Percentiles rank a stretch among this genome's conserved stretches.
Evolutionary conservation across 2,113 vertebrate species (phyloP).

Genomic region (human (Homo sapiens)): DNA sequence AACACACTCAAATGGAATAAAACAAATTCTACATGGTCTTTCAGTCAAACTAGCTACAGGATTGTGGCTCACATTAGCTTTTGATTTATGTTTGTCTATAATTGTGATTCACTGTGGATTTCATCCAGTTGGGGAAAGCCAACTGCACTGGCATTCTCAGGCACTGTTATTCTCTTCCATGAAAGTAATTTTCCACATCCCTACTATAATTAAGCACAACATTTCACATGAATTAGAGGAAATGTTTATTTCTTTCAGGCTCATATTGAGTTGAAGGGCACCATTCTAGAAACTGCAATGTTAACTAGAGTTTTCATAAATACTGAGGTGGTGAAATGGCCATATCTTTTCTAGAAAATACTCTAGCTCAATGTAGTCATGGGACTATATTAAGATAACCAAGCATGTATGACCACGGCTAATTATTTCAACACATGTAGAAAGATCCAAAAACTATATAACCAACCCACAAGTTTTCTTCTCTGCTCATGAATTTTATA

Average conservation of each 20-base stretch:
- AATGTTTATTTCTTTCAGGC: conserved; percentile 3
- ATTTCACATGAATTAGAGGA: conserved; percentile 26
- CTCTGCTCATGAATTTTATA: neutral
- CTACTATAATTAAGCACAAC: neutral
- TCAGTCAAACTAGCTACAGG: neutral
- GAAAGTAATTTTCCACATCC: neutral
- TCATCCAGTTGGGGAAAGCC: neutral
- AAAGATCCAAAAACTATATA: neutral
- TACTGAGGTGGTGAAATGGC: neutral
- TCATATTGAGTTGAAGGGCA: neutral
- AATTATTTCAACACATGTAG: neutral
- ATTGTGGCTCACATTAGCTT: neutral
- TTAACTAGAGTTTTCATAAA: neutral
- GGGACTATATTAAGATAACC: neutral
- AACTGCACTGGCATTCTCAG: neutral
- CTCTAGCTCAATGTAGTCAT: neutral
- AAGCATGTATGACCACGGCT: neutral
- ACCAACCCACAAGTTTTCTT: neutral
- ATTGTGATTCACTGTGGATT: neutral
- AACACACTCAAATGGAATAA: neutral
- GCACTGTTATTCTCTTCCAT: neutral
- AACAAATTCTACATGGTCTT: neutral
- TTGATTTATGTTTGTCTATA: neutral
- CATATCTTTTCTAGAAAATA: neutral
- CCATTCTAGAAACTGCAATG: neutral